Base-by-base conservation (phyloP, 2,797 vertebrate genomes). In the Loris lydekkerianus region DNA sequence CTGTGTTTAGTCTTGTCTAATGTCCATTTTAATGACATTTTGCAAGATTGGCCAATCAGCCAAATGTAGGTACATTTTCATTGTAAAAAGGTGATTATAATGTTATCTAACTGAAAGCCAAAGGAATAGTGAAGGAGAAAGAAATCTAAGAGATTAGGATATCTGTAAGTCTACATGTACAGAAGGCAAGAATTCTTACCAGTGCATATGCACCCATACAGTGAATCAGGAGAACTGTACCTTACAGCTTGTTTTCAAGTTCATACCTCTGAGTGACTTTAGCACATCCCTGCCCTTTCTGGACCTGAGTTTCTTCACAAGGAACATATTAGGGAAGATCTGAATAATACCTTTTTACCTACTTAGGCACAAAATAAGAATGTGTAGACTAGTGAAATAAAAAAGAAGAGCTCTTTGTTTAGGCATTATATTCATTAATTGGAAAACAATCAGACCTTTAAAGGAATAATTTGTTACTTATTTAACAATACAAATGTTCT, bases 391-490 rank as follows among this genome's bases (percentile, higher is more conserved):
- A 25, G 15, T 40, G 17, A 78, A 85, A 53, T 10, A 5, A 14
- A 58, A 29, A 34, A 40, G 7, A 5, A 73, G 40, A 88, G 56
- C n/a, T 67, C 13, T 37, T 23, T 81, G 7, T 2, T 46, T 81
- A 72, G 7, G 9, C 21, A 25, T n/a, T 15, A 2, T 5, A 11
- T 56, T 93, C 29, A 80, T 90, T 46, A 69, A 89, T 86, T 78
- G 81, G 78, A 40, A 94, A 97, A 90, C n/a, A 46, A 58, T 75
- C n/a, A 63, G n/a, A 60, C n/a, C 37, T 86, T 94, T 73, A 86
- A 92, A 92, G 95, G 73, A 95, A 82, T 65, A 14, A 56, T 27
- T 46, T 83, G 61, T 70, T n/a, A 70, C 58, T 96, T 96, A 70
- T 92, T 37, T 63, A 95, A 94, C 40, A 93, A 67, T 23, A 20